phyloP scores from a whole-genome alignment of 64 coral and sea anemone genomes.

The Montipora capricornis region DNA sequence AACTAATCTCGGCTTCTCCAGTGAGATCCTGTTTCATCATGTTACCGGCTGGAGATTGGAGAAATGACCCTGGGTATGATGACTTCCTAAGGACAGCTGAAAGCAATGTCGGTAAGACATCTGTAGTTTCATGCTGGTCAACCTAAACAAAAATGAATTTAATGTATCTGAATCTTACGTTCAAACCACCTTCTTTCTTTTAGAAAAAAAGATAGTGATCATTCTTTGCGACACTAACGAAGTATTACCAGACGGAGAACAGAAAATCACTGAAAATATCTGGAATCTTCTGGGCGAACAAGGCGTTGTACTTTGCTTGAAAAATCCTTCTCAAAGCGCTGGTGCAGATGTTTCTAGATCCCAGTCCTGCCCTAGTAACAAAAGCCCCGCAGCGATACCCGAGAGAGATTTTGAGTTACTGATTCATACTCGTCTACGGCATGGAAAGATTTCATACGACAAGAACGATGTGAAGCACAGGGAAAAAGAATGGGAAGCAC shows the following conservation, averaged over 20 bases:
- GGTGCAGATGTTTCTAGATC: too few relatives aligned
- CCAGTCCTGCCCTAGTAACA: too few relatives aligned
- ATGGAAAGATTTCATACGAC: conserved; percentile 20
- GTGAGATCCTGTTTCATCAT: conserved; percentile 11
- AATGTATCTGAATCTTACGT: background rate
- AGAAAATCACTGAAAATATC: background rate
- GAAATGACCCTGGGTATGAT: fast-evolving
- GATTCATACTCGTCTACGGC: background rate
- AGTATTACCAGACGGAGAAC: background rate
- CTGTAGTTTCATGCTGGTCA: background rate
- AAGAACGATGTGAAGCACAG: background rate
- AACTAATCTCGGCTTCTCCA: background rate
- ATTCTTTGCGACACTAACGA: background rate
- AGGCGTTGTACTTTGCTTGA: background rate
- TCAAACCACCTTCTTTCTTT: background rate
- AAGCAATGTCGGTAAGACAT: background rate
- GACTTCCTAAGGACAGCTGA: background rate
- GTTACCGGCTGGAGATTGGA: background rate
- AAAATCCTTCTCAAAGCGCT: background rate
- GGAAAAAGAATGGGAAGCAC: background rate
- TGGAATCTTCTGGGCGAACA: background rate
- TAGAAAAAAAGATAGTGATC: background rate
- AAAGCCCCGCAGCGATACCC: too few relatives aligned
- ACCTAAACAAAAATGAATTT: background rate
- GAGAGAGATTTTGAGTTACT: background rate